Evolutionary conservation across 2,888 invertebrate genomes (phyloP).

Genomic region (Chymomyza fuscimana): DNA sequence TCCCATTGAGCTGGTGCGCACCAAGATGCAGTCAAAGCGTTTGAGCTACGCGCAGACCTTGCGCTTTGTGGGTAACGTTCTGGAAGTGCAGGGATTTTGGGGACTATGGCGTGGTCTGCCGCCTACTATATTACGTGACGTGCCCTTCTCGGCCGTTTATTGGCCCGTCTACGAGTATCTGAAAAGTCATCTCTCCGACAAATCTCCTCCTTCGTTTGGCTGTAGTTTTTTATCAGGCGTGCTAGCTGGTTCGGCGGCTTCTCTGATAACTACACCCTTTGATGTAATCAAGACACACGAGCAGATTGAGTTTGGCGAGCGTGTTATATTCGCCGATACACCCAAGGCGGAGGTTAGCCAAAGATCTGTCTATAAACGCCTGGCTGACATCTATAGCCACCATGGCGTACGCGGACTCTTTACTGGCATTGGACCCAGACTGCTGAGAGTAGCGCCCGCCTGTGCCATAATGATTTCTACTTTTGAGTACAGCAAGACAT

Average conservation of each 20-base stretch:
- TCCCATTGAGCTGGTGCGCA: slow-evolving; percentile 96
- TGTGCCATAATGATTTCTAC: slow-evolving; percentile 99
- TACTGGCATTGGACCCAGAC: slow-evolving; percentile 91
- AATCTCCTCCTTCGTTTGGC: slow-evolving; percentile 83
- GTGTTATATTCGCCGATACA: slow-evolving; percentile 82
- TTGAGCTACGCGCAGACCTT: slow-evolving; percentile 85
- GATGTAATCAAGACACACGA: slow-evolving; percentile 99
- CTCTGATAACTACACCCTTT: slow-evolving; percentile 96
- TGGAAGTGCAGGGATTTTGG: slow-evolving; percentile 85
- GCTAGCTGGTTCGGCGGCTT: slow-evolving; percentile 92
- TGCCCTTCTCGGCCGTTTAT: slow-evolving; percentile 86
- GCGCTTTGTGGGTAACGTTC: slow-evolving; percentile 82
- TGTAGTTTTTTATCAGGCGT: slow-evolving; percentile 91
- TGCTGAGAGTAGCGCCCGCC: slow-evolving; percentile 98
- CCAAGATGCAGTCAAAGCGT: slow-evolving; percentile 98
- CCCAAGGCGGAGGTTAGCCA: slow-evolving; percentile 51
- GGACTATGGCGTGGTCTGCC: slow-evolving; percentile 90
- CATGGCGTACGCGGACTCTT: slow-evolving; percentile 88
- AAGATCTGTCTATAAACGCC: slow-evolving; percentile 79
- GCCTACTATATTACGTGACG: slow-evolving; percentile 76
- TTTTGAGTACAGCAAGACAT: slow-evolving; percentile 96
- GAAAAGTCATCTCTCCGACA: slow-evolving; percentile 82
- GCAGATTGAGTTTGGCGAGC: slow-evolving; percentile 95
- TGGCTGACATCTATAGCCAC: slow-evolving; percentile 84
- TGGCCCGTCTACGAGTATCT: slow-evolving; percentile 93